phyloP scores from a whole-genome alignment of 2,888 invertebrate species.

The Ischnura elegans region DNA sequence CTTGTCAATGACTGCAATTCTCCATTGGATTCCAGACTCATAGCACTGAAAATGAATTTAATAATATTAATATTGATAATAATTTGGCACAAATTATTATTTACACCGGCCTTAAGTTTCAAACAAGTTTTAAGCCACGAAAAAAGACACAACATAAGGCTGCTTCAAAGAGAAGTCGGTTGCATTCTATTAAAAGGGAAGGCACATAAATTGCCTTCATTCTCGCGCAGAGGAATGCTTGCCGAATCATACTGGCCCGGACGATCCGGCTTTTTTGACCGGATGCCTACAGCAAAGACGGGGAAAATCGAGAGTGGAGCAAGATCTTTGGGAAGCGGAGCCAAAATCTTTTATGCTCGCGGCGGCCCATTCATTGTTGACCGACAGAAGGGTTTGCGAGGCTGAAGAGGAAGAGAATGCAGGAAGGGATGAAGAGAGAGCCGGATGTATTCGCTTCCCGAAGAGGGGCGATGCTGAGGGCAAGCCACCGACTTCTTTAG shows the following conservation, averaged over 20 bases:
- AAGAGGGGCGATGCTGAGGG: not conserved
- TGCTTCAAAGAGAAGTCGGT: too few species aligned
- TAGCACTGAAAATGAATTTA: too few species aligned
- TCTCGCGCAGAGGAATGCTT: not conserved
- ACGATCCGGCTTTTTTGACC: not conserved
- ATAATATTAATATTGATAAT: too few species aligned
- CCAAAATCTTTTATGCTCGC: not conserved
- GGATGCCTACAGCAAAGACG: not conserved
- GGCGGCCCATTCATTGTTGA: not conserved
- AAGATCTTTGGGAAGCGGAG: not conserved
- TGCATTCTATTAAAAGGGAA: too few species aligned
- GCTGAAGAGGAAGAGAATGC: not conserved
- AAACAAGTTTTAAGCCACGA: too few species aligned
- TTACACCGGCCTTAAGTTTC: too few species aligned
- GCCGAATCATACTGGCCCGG: conserved; percentile 19
- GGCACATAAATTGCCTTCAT: too few species aligned
- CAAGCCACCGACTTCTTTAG: not conserved
- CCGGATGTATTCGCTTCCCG: not conserved
- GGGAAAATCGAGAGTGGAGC: not conserved
- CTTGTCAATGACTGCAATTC: too few species aligned
- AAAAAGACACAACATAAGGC: too few species aligned
- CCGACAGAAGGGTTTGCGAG: not conserved
- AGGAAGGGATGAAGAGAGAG: not conserved
- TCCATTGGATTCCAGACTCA: too few species aligned
- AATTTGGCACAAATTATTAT: too few species aligned